Evolutionary conservation across 1,140 invertebrate genomes (phyloP).

Genomic region (Contarinia nasturtii): DNA sequence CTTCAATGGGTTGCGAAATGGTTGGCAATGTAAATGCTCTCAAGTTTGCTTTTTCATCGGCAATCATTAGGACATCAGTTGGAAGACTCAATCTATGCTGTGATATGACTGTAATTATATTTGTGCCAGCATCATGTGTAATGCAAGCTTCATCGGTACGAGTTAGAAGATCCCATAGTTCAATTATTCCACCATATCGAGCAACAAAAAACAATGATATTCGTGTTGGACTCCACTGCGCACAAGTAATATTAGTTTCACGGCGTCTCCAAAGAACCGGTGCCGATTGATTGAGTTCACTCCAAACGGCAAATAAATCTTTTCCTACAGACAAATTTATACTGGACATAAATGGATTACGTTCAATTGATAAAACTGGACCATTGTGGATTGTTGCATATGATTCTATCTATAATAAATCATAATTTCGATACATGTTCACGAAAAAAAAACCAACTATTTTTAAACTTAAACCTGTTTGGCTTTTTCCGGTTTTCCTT

Average conservation of each 20-base stretch:
- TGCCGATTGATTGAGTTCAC: constrained; percentile 23
- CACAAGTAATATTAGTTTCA: constrained; percentile 27
- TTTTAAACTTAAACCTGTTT: constrained; percentile 24
- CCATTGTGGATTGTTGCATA: constrained; percentile 41
- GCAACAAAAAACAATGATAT: constrained; percentile 29
- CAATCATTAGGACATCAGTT: constrained; percentile 30
- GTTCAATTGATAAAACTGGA: constrained; percentile 30
- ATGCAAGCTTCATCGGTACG: constrained; percentile 29
- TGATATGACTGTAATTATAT: constrained; percentile 27
- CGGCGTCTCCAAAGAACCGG: constrained; percentile 33
- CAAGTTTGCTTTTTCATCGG: constrained; percentile 37
- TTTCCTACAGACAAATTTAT: constrained; percentile 36
- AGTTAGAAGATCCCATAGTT: constrained; percentile 34
- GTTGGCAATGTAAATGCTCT: constrained; percentile 32
- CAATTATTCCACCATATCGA: constrained; percentile 30
- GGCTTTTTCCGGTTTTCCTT: constrained; percentile 20
- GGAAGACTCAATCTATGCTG: constrained; percentile 27
- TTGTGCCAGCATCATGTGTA: constrained; percentile 20
- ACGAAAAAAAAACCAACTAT: constrained; percentile 24
- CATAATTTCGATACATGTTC: constrained; percentile 28
- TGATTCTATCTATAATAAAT: constrained; percentile 15
- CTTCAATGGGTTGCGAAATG: constrained; percentile 5
- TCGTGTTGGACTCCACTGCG: constrained; percentile 27
- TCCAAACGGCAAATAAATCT: constrained; percentile 36
- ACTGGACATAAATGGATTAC: constrained; percentile 31